A percentile compares a stretch with the other conserved stretches of the same genome.
Evolutionary conservation across 2,888 invertebrate genomes (phyloP).

Genomic region (Melipona bicolor): DNA sequence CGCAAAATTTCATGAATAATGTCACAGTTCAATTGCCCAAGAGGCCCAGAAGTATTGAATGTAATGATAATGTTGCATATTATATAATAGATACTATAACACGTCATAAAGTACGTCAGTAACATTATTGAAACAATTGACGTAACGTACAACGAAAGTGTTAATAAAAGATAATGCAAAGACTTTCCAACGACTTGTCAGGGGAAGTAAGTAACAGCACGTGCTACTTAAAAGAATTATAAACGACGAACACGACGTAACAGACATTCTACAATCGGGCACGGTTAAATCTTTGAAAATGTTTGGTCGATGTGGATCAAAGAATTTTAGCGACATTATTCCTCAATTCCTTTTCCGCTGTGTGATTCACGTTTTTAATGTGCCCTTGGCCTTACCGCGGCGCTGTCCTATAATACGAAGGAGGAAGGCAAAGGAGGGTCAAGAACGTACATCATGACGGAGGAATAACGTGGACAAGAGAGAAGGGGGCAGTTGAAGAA

Average conservation of each 20-base stretch:
- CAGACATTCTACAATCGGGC: background rate
- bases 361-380: conserved; percentile 62
- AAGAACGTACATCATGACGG: conserved; percentile 59
- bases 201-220: background rate
- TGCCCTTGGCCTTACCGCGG: conserved; percentile 66
- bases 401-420: conserved; percentile 55
- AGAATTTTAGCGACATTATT: conserved; percentile 45
- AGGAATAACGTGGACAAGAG: conserved; percentile 33
- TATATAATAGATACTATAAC: background rate
- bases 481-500: conserved; percentile 14
- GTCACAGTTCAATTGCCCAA: too few species aligned
- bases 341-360: conserved; percentile 54
- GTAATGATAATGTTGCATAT: too few species aligned
- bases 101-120: background rate
- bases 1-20: too few species aligned
- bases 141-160: background rate
- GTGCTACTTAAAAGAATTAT: background rate
- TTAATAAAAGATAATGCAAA: background rate
- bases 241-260: background rate
- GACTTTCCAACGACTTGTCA: background rate
- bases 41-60: too few species aligned
- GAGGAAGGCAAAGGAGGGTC: conserved; percentile 57
- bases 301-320: conserved; percentile 7
- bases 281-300: background rate
- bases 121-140: background rate